These are phyloP conservation scores for Plebejus anna DNA, from an alignment of 2,888 invertebrate genomes.

Conservation along the genomic window DNA sequence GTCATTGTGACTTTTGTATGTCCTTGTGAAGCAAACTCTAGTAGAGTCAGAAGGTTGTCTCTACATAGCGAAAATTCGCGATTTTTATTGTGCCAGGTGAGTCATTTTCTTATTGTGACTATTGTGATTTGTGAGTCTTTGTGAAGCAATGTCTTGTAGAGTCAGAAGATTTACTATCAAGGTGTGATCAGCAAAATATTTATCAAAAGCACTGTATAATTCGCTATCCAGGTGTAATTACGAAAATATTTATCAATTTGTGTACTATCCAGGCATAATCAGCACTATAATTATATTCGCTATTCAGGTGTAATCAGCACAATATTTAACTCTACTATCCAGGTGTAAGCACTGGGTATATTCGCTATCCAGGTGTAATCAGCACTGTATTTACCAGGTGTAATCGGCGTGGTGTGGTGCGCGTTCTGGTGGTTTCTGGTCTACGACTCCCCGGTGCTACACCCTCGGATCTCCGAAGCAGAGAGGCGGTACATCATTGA, in stretches of 20 bases:
- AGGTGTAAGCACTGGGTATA: no score
- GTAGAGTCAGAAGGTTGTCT: no score
- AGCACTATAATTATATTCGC: background rate
- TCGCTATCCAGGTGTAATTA: background rate
- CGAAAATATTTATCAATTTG: no score
- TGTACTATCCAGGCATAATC: background rate
- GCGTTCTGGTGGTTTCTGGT: constrained; percentile 81
- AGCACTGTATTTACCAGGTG: constrained; percentile 47
- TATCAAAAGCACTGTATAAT: no score
- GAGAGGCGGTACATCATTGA: constrained; percentile 83
- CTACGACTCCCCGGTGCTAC: constrained; percentile 82
- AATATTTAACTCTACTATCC: no score
- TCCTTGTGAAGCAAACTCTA: no score
- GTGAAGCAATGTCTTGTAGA: no score
- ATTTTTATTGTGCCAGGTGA: no score
- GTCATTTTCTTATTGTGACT: no score
- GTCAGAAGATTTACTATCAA: background rate
- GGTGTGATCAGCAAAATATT: background rate
- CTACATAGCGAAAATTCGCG: no score
- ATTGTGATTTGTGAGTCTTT: no score
- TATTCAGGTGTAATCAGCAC: background rate
- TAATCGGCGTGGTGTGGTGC: constrained; percentile 78
- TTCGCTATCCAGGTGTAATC: background rate
- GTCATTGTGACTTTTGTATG: no score
- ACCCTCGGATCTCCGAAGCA: constrained; percentile 80